Conservation (phyloP, 2,888 invertebrate species). For the Temnothorax unifasciatus region DNA sequence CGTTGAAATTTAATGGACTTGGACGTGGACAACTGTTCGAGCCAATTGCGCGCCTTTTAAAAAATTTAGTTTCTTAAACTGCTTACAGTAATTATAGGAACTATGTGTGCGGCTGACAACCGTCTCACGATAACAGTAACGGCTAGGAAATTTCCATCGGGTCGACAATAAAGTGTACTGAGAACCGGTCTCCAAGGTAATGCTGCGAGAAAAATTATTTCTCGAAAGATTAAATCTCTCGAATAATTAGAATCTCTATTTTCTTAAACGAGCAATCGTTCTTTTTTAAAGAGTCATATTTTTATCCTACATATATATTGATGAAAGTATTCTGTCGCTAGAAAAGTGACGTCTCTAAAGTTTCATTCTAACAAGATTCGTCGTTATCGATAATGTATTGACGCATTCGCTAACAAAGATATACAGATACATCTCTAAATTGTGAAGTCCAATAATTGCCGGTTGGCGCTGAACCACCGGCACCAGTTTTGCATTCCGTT, state of each 20-base stretch:
- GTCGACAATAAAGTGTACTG: not conserved
- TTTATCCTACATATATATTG: not conserved
- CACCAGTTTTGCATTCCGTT: conserved; percentile 67
- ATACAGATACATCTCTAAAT: conserved; percentile 32
- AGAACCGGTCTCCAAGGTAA: too few relatives aligned
- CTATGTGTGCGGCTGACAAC: not conserved
- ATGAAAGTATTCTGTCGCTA: not conserved
- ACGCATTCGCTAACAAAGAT: not conserved
- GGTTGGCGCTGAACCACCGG: conserved; percentile 17
- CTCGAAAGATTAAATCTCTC: not conserved
- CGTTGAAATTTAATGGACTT: not conserved
- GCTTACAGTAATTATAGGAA: not conserved
- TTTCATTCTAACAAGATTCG: not conserved
- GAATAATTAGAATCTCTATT: not conserved
- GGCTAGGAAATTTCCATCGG: not conserved
- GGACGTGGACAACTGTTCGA: not conserved
- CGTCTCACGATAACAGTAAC: not conserved
- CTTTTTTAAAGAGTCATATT: not conserved
- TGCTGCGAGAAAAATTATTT: not conserved
- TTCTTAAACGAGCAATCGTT: not conserved
- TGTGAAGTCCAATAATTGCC: conserved; percentile 58
- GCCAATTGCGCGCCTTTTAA: not conserved
- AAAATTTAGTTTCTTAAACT: not conserved
- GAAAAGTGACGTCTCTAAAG: not conserved
- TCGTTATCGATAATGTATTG: not conserved